Percentiles rank a stretch among this genome's conserved stretches.
phyloP scores from a whole-genome alignment of 2,888 invertebrate genomes.

The Oegoconia quadripuncta region DNA sequence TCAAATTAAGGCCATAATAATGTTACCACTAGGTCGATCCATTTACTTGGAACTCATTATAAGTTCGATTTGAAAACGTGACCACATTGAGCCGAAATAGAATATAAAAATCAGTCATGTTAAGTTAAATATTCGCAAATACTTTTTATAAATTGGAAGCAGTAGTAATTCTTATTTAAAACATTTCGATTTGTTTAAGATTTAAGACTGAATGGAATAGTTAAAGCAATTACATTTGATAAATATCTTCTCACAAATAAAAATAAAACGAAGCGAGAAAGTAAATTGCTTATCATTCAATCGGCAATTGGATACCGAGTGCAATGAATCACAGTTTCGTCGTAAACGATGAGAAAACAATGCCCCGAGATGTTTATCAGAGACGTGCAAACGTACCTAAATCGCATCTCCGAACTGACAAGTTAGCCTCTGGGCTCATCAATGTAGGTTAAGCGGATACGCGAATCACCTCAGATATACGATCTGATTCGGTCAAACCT shows the following conservation, averaged over 20 bases:
- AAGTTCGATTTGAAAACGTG: too few species aligned
- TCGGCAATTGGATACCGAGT: slow-evolving; percentile 33
- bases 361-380: slow-evolving; percentile 42
- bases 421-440: slow-evolving; percentile 24
- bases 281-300: slow-evolving; percentile 40
- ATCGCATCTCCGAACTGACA: slow-evolving; percentile 32
- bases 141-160: not conserved
- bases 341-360: slow-evolving; percentile 45
- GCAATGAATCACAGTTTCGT: slow-evolving; percentile 46
- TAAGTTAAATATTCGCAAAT: too few species aligned
- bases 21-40: too few species aligned
- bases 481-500: slow-evolving; percentile 27
- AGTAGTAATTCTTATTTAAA: slow-evolving; percentile 15
- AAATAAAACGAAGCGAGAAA: slow-evolving; percentile 38
- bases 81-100: too few species aligned
- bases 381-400: slow-evolving; percentile 40
- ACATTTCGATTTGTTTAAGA: too few species aligned
- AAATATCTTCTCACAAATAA: slow-evolving; percentile 28
- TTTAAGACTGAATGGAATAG: too few species aligned
- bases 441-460: slow-evolving; percentile 29
- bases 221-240: too few species aligned
- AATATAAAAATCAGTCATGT: too few species aligned
- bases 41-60: too few species aligned
- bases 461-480: slow-evolving; percentile 29
- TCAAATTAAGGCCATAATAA: slow-evolving; percentile 3